These are phyloP conservation scores for Decapterus maruadsi DNA, from an alignment of 2,797 vertebrate species.

Conservation along the genomic window DNA sequence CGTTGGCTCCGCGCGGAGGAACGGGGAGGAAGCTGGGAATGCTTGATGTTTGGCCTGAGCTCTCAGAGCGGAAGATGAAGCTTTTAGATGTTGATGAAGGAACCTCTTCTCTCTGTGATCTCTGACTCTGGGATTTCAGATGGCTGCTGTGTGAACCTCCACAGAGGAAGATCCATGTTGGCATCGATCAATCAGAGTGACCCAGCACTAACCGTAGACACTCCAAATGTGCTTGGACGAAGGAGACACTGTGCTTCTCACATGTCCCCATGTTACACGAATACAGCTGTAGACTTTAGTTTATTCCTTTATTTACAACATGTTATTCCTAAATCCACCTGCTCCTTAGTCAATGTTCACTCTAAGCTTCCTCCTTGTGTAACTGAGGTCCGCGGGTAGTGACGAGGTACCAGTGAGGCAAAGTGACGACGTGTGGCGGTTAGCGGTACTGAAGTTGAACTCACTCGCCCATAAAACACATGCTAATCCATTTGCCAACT, in stretches of 20 bases:
- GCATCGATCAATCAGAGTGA: conserved; percentile 50
- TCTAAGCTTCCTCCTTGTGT: not conserved
- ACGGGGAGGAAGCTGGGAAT: conserved; percentile 52
- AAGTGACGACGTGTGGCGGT: too few relatives aligned
- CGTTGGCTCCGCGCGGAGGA: conserved; percentile 31
- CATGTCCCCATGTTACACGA: not conserved
- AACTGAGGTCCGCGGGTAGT: too few relatives aligned
- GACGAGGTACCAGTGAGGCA: too few relatives aligned
- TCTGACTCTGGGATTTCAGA: conserved; percentile 25
- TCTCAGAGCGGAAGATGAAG: conserved; percentile 55
- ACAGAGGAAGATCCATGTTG: conserved; percentile 50
- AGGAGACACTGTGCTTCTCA: not conserved
- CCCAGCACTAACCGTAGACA: conserved; percentile 24
- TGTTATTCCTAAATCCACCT: not conserved
- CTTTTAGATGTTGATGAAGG: conserved; percentile 34
- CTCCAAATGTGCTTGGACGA: not conserved
- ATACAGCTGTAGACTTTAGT: not conserved
- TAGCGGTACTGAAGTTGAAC: too few relatives aligned
- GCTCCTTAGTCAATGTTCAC: not conserved
- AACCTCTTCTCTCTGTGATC: conserved; percentile 46
- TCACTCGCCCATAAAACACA: too few relatives aligned
- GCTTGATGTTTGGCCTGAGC: conserved; percentile 59
- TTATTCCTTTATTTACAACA: not conserved
- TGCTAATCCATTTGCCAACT: too few relatives aligned
- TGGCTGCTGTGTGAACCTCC: conserved; percentile 62